A percentile compares a stretch with the other conserved stretches of the same genome.
These are phyloP conservation scores for Mesochorus sp. DNA, from an alignment of 2,888 invertebrate genomes.

Conservation along the genomic window DNA sequence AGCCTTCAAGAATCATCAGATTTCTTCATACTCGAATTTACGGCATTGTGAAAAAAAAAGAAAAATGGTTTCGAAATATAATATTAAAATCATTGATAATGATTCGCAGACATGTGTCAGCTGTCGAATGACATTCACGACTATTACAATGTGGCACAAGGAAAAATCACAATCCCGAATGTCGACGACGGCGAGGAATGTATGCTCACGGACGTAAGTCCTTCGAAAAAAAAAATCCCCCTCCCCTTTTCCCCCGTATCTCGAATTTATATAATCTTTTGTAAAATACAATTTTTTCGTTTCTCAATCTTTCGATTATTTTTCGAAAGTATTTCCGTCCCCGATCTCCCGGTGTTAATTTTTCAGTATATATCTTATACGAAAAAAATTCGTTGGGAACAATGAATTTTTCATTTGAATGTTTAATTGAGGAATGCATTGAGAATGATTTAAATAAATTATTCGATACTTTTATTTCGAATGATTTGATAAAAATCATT, in stretches of 20 bases:
- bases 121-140: conserved; percentile 95
- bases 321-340: not conserved
- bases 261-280: conserved; percentile 8
- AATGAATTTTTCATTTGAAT: not conserved
- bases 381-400: no score
- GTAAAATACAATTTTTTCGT: conserved; percentile 12
- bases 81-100: conserved; percentile 50
- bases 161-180: conserved; percentile 96
- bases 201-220: conserved; percentile 93
- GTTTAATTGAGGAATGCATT: not conserved
- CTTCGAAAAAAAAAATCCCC: conserved; percentile 37
- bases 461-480: conserved; percentile 14
- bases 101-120: conserved; percentile 88
- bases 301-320: not conserved
- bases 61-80: not conserved
- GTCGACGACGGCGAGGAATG: conserved; percentile 98
- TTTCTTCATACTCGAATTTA: no score
- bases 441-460: not conserved
- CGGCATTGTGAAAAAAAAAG: not conserved
- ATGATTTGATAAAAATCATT: conserved; percentile 2
- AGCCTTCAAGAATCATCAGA: no score
- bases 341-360: not conserved
- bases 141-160: conserved; percentile 97
- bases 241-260: conserved; percentile 22
- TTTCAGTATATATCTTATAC: no score